A percentile compares a stretch with the other conserved stretches of the same genome.
These are phyloP conservation scores for Petroica traversi DNA, from an alignment of 2,113 vertebrate genomes.

Conservation along the genomic window DNA sequence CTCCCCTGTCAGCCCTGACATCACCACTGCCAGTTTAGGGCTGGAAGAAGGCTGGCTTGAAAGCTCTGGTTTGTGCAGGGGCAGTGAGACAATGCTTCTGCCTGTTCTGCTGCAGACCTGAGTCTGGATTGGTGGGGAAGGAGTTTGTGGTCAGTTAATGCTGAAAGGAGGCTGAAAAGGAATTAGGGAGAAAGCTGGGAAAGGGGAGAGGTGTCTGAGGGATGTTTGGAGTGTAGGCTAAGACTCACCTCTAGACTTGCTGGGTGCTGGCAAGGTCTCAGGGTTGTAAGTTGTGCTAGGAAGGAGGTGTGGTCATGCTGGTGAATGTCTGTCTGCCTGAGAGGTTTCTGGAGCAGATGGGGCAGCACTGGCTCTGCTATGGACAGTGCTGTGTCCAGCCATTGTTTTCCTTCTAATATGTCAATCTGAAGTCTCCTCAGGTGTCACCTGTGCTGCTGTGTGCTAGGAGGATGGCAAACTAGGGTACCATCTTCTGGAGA, in stretches of 20 bases:
- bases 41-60: neutral
- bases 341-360: neutral
- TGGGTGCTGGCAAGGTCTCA: neutral
- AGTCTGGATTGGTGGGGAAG: neutral
- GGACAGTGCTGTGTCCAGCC: neutral
- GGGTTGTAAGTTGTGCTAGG: neutral
- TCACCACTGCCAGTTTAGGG: neutral
- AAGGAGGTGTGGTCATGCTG: neutral
- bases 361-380: neutral
- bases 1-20: neutral
- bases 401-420: neutral
- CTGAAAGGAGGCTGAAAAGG: neutral
- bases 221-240: neutral
- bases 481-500: neutral
- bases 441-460: neutral
- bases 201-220: neutral
- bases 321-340: neutral
- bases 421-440: neutral
- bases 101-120: neutral
- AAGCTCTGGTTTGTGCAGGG: neutral
- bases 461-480: neutral
- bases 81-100: neutral
- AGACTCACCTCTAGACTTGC: accelerated
- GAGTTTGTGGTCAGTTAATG: neutral
- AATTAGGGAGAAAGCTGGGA: neutral